phyloP scores from a whole-genome alignment of 1,140 invertebrate genomes.

The Macrotrachela quadricornifera region DNA sequence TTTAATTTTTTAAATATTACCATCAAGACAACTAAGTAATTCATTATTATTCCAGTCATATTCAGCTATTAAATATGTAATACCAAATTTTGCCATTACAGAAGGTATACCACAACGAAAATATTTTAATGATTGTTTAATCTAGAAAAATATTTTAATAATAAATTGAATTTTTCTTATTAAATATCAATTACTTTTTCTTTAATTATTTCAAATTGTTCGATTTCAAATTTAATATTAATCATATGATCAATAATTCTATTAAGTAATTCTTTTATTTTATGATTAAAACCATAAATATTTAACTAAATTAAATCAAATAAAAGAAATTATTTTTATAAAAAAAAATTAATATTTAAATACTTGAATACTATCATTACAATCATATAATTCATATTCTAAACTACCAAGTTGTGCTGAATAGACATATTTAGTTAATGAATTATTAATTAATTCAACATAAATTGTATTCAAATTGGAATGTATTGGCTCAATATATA shows the following conservation, averaged over 20 bases:
- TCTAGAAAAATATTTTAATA: background rate
- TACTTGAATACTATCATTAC: constrained; percentile 42
- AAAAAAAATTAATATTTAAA: too few relatives aligned
- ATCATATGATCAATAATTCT: constrained; percentile 66
- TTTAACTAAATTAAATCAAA: constrained; percentile 38
- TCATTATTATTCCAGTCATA: too few relatives aligned
- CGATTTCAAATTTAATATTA: constrained; percentile 53
- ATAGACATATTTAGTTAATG: constrained; percentile 74
- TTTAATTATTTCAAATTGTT: constrained; percentile 69
- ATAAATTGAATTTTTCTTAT: constrained; percentile 25
- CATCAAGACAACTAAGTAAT: too few relatives aligned
- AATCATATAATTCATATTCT: constrained; percentile 50
- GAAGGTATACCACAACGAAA: too few relatives aligned
- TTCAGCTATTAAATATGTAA: too few relatives aligned
- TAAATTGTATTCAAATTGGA: constrained; percentile 62
- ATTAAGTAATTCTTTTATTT: constrained; percentile 58
- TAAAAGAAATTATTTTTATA: too few relatives aligned
- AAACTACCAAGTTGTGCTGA: constrained; percentile 68
- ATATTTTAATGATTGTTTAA: too few relatives aligned
- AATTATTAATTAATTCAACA: constrained; percentile 53
- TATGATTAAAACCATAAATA: constrained; percentile 71
- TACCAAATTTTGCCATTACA: too few relatives aligned
- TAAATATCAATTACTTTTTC: constrained; percentile 36
- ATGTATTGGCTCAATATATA: constrained; percentile 60
- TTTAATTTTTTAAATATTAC: too few relatives aligned